phyloP scores from a whole-genome alignment of 2,113 vertebrate species.

The Hypanus sabinus region DNA sequence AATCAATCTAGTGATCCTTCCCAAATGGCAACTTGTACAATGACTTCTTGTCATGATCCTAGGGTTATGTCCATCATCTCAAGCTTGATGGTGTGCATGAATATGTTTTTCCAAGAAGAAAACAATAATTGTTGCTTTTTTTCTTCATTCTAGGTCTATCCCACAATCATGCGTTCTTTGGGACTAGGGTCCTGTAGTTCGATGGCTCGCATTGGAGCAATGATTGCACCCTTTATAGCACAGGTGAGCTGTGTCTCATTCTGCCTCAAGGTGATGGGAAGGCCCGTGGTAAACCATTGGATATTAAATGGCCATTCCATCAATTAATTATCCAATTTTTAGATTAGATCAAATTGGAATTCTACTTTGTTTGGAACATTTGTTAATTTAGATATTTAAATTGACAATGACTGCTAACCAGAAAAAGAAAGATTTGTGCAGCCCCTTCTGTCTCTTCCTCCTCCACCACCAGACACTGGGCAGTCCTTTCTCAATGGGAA shows the following conservation, averaged over 20 bases:
- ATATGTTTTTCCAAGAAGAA: neutral
- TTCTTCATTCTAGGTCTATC: slow-evolving; percentile 71
- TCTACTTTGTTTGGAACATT: neutral
- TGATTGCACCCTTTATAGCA: slow-evolving; percentile 86
- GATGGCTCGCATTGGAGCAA: slow-evolving; percentile 81
- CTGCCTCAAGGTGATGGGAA: neutral
- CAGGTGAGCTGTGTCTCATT: slow-evolving; percentile 50
- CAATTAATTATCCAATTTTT: neutral
- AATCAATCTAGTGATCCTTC: no score
- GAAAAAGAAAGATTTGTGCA: neutral
- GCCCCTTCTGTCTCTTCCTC: neutral
- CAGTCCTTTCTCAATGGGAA: no score
- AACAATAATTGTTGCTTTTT: neutral
- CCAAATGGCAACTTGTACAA: no score
- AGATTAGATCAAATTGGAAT: neutral
- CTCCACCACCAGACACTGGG: no score
- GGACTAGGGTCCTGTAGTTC: slow-evolving; percentile 89
- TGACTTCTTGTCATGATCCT: no score
- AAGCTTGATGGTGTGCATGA: no score
- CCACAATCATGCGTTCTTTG: slow-evolving; percentile 72
- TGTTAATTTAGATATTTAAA: neutral
- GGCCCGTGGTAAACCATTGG: neutral
- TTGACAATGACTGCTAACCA: neutral
- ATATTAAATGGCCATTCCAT: neutral
- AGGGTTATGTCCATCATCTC: no score